phyloP scores from a whole-genome alignment of 2,113 vertebrate species.

The Oryzias melastigma region DNA sequence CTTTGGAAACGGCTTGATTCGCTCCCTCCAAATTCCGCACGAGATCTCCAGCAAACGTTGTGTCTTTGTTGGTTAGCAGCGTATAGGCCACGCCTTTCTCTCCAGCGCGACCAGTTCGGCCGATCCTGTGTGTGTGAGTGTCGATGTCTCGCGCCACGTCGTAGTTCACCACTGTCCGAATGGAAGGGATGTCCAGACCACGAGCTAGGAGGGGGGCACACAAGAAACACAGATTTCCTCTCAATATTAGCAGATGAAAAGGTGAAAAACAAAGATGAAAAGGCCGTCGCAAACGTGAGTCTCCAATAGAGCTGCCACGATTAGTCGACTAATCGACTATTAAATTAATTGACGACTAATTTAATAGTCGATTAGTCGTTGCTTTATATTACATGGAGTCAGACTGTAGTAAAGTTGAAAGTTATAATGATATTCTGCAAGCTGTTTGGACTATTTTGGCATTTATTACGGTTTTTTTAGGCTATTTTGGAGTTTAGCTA shows the following conservation, averaged over 20 bases:
- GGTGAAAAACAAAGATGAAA: not conserved
- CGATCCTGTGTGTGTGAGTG: conserved; percentile 95
- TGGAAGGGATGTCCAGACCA: conserved; percentile 96
- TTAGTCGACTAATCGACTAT: too few relatives aligned
- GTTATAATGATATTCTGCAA: too few relatives aligned
- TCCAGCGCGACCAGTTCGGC: conserved; percentile 92
- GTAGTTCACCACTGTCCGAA: conserved; percentile 97
- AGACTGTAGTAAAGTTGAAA: too few relatives aligned
- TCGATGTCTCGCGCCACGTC: conserved; percentile 97
- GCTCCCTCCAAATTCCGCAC: conserved; percentile 98
- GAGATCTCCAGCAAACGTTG: conserved; percentile 93
- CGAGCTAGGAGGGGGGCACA: conserved; percentile 77
- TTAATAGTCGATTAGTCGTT: too few relatives aligned
- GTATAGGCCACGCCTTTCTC: conserved; percentile 96
- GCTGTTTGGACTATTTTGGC: too few relatives aligned
- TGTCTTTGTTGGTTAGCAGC: conserved; percentile 91
- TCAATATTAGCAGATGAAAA: too few relatives aligned
- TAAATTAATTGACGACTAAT: too few relatives aligned
- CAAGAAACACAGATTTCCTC: not conserved
- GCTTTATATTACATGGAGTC: too few relatives aligned
- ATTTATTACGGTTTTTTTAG: too few relatives aligned
- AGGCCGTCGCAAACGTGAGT: not conserved
- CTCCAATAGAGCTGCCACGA: too few relatives aligned
- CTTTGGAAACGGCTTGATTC: conserved; percentile 93
- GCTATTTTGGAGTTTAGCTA: too few relatives aligned